Evolutionary conservation across 1,140 invertebrate species (phyloP), one percentile per base, ranked within the genome.

Genomic region (Anastrepha obliqua): DNA sequence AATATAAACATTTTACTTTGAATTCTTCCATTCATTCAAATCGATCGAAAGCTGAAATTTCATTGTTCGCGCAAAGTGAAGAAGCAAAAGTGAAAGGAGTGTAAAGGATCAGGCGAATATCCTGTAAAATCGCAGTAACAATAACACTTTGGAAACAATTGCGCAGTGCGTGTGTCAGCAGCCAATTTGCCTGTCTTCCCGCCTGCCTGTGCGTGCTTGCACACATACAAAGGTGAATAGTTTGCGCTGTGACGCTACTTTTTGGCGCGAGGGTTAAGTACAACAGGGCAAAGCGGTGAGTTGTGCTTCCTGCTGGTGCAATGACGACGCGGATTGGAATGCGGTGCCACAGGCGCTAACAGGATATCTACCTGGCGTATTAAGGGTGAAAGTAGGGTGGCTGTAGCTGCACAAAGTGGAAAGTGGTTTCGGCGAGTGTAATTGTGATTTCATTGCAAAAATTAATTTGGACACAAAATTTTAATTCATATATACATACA

Each of bases 221-320:
- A 8, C 2, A 29, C 29, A 29, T 29, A 29, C 29, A 29, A 29
- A 29, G 29, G 64, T 62, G 29, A 67, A n/a, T 81, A 55, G 55
- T 81, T 55, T 55, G 74, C 47, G 47, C n/a, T 17, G 15, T 7
- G 74, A 81, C 74, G 74, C 74, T 81, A 81, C 74, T 55, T 81
- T 81, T 81, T 81, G 74, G 74, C 74, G 74, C 74, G 74, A 81
- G 74, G 74, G 47, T 81, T 81, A 81, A 81, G 74, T 9, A 3
- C 17, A 81, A 29, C 17, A 7, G 47, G 47, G 47, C 17, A 81
- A 9, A 44, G 42, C 4, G 67, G 67, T 42, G n/a, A 55, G 20
- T 55, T 55, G 17, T 55, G 47, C n/a, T 44, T 13, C 47, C 47
- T 20, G 74, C 44, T 81, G 47, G 74, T 81, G 74, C 74, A 81